Base-by-base conservation (phyloP, 2,113 vertebrate species). In the Dolichotis patagonum region DNA sequence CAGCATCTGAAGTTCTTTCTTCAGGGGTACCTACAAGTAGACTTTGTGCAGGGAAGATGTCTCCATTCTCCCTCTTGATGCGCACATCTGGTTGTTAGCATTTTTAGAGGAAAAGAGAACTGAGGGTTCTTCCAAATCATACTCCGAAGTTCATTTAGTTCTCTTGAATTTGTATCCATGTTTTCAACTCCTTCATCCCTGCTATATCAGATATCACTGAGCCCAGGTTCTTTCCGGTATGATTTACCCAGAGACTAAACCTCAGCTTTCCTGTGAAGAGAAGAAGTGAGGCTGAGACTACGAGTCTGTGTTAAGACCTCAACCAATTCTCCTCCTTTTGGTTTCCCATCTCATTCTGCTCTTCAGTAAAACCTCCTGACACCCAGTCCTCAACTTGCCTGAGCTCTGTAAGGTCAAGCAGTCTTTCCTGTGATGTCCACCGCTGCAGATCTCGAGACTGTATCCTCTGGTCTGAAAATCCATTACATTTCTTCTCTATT, bases 311-410 rank as follows among this genome's bases (percentile, higher is more conserved):
- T n/a, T 88, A 24, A 65, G 84, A 73, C 17, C 52, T 30, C 62
- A 58, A 0, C 16, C 35, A 20, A 0, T 17, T 5, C 30, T 77
- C 38, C 28, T 54, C 19, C 19, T 35, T 63, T 63, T 3, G 11
- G 24, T 69, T 83, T 80, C 69, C 46, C 13, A 17, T 35, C 32
- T 69, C 24, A 41, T 41, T 82, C 35, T n/a, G 3, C 12, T 28
- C 26, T 90, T 93, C 7, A 14, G 16, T 60, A 22, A 24, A 22
- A 13, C 17, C 35, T 62, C 20, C 9, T 20, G 19, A 75, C 35
- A 58, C 4, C 8, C 20, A 32, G 52, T 46, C 24, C 38, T 41
- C 11, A 8, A 24, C 19, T 10, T 56, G 8, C 19, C 54, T 12
- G 46, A 67, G 26, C 43, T 54, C 49, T 54, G 8, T 52, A 7